A percentile compares a stretch with the other conserved stretches of the same genome.
These are phyloP conservation scores for Drosophila pegasa DNA, from an alignment of 2,888 invertebrate species.

Conservation along the genomic window DNA sequence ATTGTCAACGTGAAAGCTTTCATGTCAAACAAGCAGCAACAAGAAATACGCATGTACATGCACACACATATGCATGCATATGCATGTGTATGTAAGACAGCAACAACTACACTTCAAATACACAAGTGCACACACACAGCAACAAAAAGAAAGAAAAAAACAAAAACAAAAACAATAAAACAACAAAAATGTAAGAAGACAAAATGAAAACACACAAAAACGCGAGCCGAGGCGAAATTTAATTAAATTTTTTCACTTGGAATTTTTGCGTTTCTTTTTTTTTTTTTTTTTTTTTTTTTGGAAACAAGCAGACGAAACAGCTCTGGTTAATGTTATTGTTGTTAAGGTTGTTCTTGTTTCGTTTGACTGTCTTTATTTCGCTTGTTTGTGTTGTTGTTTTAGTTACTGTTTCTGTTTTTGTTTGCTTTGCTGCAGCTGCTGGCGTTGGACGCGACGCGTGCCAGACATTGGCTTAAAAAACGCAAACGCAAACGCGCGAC, in stretches of 20 bases:
- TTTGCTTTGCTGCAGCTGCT: slow-evolving; percentile 49
- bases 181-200: slow-evolving; percentile 43
- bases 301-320: slow-evolving; percentile 36
- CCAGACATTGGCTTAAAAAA: slow-evolving; percentile 42
- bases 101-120: slow-evolving; percentile 31
- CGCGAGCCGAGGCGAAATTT: slow-evolving; percentile 51
- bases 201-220: slow-evolving; percentile 54
- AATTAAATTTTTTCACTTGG: slow-evolving; percentile 42
- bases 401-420: slow-evolving; percentile 28
- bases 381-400: slow-evolving; percentile 25
- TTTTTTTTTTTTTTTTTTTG: slow-evolving; percentile 12
- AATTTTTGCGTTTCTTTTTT: slow-evolving; percentile 33
- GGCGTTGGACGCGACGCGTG: slow-evolving; percentile 34
- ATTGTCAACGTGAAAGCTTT: slow-evolving; percentile 48
- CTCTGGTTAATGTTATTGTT: slow-evolving; percentile 52
- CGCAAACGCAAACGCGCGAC: slow-evolving; percentile 14
- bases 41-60: slow-evolving; percentile 35
- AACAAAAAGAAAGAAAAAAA: slow-evolving; percentile 19
- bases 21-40: slow-evolving; percentile 51
- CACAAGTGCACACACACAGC: slow-evolving; percentile 29
- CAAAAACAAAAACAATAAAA: slow-evolving; percentile 22
- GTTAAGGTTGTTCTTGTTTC: slow-evolving; percentile 43
- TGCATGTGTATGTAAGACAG: slow-evolving; percentile 4
- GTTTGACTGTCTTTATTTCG: slow-evolving; percentile 9
- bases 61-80: neutral